phyloP scores from a whole-genome alignment of 23 tunicate genomes.

The Trididemnum miniatum region DNA sequence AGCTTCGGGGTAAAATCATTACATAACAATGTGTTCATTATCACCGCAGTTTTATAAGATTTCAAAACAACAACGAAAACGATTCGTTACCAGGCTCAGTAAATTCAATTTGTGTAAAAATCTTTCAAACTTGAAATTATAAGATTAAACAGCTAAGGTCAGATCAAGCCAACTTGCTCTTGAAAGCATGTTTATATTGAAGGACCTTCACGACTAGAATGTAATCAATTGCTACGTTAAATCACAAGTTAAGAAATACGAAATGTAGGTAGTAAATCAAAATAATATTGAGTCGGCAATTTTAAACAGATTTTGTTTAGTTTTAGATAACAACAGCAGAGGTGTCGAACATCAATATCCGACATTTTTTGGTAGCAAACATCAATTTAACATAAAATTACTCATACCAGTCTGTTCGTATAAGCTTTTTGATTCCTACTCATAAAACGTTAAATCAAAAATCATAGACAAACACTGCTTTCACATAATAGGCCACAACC shows the following conservation, averaged over 20 bases:
- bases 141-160: not conserved
- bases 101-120: not conserved
- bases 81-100: too few species aligned
- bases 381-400: not conserved
- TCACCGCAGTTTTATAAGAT: not conserved
- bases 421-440: too few species aligned
- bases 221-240: not conserved
- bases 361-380: not conserved
- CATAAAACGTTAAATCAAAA: too few species aligned
- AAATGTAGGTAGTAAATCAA: too few species aligned
- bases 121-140: not conserved
- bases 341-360: not conserved
- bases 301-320: not conserved
- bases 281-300: too few species aligned
- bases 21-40: conserved; percentile 21
- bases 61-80: not conserved
- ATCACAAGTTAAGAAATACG: not conserved
- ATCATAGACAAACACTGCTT: too few species aligned
- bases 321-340: not conserved
- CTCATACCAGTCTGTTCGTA: too few species aligned
- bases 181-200: conserved; percentile 6
- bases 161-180: not conserved
- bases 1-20: not conserved
- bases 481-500: too few species aligned
- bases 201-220: not conserved